Conservation (phyloP, 1,140 invertebrate species). For the Euwallacea fornicatus region DNA sequence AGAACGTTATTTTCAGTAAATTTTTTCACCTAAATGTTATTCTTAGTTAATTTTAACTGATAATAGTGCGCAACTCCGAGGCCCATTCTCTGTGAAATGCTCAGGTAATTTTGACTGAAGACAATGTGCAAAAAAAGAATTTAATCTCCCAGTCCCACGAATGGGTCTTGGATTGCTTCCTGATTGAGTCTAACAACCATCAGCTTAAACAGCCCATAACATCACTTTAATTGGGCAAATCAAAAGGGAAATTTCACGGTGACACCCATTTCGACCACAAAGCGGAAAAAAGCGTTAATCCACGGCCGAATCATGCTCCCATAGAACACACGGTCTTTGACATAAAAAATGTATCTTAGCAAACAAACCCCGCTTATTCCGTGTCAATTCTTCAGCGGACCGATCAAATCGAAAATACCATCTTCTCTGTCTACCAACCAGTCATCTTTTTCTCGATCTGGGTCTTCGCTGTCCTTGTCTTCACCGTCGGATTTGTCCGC, state of each 20-base stretch:
- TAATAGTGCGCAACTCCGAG: no score
- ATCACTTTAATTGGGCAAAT: slow-evolving; percentile 23
- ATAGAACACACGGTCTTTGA: slow-evolving; percentile 33
- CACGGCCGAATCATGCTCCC: slow-evolving; percentile 20
- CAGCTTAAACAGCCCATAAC: not conserved
- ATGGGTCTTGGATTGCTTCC: no score
- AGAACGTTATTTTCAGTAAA: no score
- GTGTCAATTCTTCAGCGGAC: slow-evolving; percentile 32
- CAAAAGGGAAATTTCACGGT: slow-evolving; percentile 26
- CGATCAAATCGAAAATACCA: slow-evolving; percentile 30
- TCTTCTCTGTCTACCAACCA: slow-evolving; percentile 32
- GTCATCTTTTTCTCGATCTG: slow-evolving; percentile 37
- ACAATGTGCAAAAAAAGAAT: no score
- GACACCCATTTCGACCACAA: slow-evolving; percentile 26
- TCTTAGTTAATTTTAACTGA: no score
- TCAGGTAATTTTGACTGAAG: no score
- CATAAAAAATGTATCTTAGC: slow-evolving; percentile 37
- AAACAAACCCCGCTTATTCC: slow-evolving; percentile 36
- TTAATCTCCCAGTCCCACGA: no score
- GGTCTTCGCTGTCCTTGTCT: slow-evolving; percentile 29
- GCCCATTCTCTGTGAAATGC: no score
- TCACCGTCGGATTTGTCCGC: slow-evolving; percentile 8
- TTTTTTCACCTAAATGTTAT: no score
- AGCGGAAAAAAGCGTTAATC: slow-evolving; percentile 28
- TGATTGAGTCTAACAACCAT: no score